phyloP scores from a whole-genome alignment of 2,797 vertebrate species.

The Calcarius lapponicus region DNA sequence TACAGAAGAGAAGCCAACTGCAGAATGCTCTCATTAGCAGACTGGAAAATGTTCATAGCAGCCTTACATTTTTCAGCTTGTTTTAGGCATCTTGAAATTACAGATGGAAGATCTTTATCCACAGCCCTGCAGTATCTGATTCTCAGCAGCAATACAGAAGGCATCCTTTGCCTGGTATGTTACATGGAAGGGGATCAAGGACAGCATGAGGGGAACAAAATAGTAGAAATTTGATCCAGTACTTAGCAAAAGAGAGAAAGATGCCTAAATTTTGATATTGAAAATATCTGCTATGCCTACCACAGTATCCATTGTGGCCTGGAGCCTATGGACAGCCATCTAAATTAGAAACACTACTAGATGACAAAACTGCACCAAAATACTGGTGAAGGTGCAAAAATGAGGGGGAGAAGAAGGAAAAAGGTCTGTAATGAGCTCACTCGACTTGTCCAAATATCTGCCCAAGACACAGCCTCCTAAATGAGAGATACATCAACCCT shows the following conservation, averaged over 20 bases:
- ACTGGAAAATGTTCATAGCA: not conserved
- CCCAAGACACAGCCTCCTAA: not conserved
- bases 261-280: not conserved
- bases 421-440: not conserved
- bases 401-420: not conserved
- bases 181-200: not conserved
- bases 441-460: not conserved
- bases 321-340: not conserved
- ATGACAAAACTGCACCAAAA: not conserved
- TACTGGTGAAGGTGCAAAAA: not conserved
- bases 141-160: not conserved
- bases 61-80: not conserved
- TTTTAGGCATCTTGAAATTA: not conserved
- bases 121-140: not conserved
- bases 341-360: not conserved
- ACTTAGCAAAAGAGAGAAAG: not conserved
- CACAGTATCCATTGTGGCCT: not conserved
- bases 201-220: not conserved
- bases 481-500: not conserved
- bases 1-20: not conserved
- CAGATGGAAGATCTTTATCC: not conserved
- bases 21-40: not conserved
- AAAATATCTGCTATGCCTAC: not conserved
- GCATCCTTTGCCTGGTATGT: not conserved
- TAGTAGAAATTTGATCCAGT: not conserved